Conservation (phyloP, 1,140 invertebrate genomes). For the Trichogramma pretiosum region DNA sequence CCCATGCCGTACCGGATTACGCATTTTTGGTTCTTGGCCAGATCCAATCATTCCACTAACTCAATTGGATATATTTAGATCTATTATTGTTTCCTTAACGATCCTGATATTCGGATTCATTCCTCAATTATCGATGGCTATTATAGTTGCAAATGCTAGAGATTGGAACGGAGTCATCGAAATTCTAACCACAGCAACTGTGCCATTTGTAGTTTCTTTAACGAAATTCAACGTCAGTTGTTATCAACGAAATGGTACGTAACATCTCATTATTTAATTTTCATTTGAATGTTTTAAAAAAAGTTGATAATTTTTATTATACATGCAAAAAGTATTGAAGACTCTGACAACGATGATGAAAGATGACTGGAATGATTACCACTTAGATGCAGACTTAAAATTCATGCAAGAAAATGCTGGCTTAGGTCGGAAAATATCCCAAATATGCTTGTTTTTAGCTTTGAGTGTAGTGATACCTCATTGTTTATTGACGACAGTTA, state of each 20-base stretch:
- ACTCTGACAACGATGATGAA: neutral
- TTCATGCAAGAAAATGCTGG: constrained; percentile 1
- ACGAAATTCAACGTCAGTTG: too few species aligned
- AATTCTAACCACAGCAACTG: constrained; percentile 12
- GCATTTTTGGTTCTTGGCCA: neutral
- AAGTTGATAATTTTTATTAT: too few species aligned
- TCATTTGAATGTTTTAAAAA: too few species aligned
- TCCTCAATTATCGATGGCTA: too few species aligned
- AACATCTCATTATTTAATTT: too few species aligned
- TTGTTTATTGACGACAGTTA: neutral
- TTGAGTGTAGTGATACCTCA: constrained; percentile 2
- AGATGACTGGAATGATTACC: neutral
- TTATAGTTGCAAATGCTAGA: constrained; percentile 11
- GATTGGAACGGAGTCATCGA: constrained; percentile 19
- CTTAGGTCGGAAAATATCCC: constrained; percentile 4
- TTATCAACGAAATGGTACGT: too few species aligned
- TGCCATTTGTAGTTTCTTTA: constrained; percentile 13
- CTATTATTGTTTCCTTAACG: neutral
- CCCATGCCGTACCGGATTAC: neutral
- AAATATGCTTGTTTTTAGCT: constrained; percentile 5
- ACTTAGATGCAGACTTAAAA: neutral
- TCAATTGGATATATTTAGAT: neutral
- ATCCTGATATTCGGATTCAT: neutral
- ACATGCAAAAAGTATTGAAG: constrained; percentile 3
- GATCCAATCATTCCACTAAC: neutral